Conservation (phyloP, 2,797 vertebrate genomes). For the Coilia nasus region DNA sequence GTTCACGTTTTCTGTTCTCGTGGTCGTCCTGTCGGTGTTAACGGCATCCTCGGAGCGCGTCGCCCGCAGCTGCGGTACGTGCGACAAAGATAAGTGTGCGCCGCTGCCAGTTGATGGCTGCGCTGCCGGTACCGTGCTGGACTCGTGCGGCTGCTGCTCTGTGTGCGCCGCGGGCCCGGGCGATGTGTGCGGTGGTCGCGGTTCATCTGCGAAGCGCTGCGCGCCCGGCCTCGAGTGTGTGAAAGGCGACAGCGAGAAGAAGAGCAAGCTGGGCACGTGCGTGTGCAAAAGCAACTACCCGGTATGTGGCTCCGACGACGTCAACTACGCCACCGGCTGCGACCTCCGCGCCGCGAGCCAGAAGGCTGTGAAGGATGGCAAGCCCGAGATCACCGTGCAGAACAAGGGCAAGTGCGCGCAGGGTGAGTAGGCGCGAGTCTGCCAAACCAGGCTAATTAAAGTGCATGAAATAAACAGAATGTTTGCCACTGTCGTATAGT, state of each 20-base stretch:
- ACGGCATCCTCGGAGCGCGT: constrained; percentile 47
- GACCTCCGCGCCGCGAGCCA: constrained; percentile 80
- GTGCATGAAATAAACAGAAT: too few species aligned
- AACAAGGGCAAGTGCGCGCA: constrained; percentile 87
- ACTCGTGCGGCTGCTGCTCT: constrained; percentile 82
- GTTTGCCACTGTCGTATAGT: too few species aligned
- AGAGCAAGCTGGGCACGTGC: constrained; percentile 79
- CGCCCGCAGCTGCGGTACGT: constrained; percentile 70
- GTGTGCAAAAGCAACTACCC: constrained; percentile 83
- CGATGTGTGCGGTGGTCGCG: constrained; percentile 77
- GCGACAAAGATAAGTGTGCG: constrained; percentile 71
- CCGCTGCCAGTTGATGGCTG: constrained; percentile 76
- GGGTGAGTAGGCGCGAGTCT: constrained; percentile 70
- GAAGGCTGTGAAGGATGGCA: constrained; percentile 68
- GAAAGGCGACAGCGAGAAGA: constrained; percentile 72
- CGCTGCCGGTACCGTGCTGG: constrained; percentile 69
- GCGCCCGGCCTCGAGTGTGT: constrained; percentile 85
- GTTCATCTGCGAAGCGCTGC: constrained; percentile 72
- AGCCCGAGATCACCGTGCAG: constrained; percentile 72
- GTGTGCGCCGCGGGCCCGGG: constrained; percentile 81
- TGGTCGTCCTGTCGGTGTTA: constrained; percentile 40
- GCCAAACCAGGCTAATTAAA: too few species aligned
- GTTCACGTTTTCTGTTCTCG: constrained; percentile 41
- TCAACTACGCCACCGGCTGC: constrained; percentile 81
- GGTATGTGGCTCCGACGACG: constrained; percentile 86